Conservation (phyloP, 2,888 invertebrate species). For the Microplitis manilae region DNA sequence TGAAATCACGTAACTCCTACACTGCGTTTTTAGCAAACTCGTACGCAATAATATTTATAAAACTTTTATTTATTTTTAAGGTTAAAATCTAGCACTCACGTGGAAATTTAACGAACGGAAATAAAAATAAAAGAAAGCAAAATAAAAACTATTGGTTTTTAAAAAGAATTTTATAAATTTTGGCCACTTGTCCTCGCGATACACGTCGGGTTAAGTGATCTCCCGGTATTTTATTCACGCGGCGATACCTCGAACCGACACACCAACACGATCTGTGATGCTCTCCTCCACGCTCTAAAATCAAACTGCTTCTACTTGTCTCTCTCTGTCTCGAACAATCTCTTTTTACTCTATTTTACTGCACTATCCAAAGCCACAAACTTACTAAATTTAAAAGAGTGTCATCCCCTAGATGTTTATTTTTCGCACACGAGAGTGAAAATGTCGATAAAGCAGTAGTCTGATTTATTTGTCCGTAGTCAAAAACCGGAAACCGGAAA, state of each 20-base stretch:
- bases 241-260: slow-evolving; percentile 24
- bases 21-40: not conserved
- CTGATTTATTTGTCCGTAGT: not conserved
- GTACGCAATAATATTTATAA: not conserved
- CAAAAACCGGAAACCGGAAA: not conserved
- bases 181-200: not conserved
- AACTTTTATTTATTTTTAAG: not conserved
- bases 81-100: not conserved
- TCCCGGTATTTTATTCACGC: slow-evolving; percentile 34
- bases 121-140: not conserved
- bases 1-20: not conserved
- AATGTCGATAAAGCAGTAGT: not conserved
- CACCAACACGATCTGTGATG: slow-evolving; percentile 14
- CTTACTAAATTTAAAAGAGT: not conserved
- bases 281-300: slow-evolving; percentile 17
- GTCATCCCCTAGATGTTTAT: not conserved
- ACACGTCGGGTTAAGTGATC: not conserved
- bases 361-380: not conserved
- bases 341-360: not conserved
- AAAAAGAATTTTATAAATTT: not conserved
- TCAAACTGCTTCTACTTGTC: not conserved
- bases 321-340: slow-evolving; percentile 3
- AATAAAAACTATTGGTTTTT: not conserved
- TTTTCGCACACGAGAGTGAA: not conserved
- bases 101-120: not conserved